phyloP scores from a whole-genome alignment of 2,797 vertebrate genomes.

The Poeciliopsis infans region DNA sequence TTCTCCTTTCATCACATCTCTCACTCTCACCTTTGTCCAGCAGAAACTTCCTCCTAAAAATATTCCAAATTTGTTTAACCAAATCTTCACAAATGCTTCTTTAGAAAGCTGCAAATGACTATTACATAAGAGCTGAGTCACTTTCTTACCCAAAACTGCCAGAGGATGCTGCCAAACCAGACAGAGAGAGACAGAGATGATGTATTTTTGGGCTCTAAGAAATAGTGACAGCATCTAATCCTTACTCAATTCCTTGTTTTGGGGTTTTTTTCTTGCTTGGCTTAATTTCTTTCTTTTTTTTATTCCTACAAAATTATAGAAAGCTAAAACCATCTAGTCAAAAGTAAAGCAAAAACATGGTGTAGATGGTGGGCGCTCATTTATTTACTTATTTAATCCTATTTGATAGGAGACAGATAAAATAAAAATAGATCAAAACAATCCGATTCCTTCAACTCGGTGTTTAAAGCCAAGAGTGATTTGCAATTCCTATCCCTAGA shows the following conservation, averaged over 20 bases:
- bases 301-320: conserved; percentile 24
- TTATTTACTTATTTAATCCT: not conserved
- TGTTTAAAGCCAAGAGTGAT: too few species aligned
- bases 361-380: not conserved
- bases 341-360: not conserved
- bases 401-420: not conserved
- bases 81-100: conserved; percentile 59
- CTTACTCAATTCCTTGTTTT: conserved; percentile 58
- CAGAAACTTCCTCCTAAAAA: conserved; percentile 33
- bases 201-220: conserved; percentile 72
- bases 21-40: conserved; percentile 48
- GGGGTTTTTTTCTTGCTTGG: conserved; percentile 30
- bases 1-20: conserved; percentile 10
- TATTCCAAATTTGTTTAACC: conserved; percentile 45
- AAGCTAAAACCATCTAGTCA: conserved; percentile 15
- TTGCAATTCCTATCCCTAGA: too few species aligned
- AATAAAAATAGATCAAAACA: not conserved
- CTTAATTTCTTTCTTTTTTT: conserved; percentile 13
- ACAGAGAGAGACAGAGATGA: conserved; percentile 32
- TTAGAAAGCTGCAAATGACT: conserved; percentile 66
- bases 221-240: conserved; percentile 74
- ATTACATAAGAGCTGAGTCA: conserved; percentile 79
- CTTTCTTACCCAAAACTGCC: conserved; percentile 68
- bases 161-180: conserved; percentile 58
- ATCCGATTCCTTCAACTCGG: too few species aligned